These are phyloP conservation scores for Ischnura elegans DNA, from an alignment of 2,888 invertebrate genomes.

Conservation along the genomic window DNA sequence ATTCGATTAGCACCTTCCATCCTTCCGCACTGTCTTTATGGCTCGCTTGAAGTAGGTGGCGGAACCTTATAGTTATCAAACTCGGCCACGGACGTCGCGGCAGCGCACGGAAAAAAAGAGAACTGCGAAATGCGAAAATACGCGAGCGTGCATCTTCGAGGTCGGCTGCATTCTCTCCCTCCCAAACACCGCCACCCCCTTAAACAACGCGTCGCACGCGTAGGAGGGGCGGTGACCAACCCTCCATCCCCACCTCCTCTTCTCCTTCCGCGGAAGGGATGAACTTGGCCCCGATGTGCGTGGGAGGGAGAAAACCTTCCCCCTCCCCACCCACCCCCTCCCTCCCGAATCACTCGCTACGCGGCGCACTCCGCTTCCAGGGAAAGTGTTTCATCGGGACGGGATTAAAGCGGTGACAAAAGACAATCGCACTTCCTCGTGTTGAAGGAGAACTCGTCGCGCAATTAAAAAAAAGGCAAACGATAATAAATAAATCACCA, in stretches of 20 bases:
- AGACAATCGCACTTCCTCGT: not conserved
- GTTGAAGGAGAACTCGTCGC: too few species aligned
- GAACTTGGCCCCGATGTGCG: conserved; percentile 20
- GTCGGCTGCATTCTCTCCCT: not conserved
- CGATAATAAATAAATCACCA: too few species aligned
- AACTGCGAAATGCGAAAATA: too few species aligned
- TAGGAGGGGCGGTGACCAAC: not conserved
- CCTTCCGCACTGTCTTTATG: too few species aligned
- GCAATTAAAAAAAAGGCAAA: not conserved
- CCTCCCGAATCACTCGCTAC: not conserved
- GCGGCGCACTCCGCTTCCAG: not conserved
- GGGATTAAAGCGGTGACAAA: not conserved
- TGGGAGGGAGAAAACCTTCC: not conserved
- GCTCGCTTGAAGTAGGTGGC: too few species aligned
- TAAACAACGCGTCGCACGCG: not conserved
- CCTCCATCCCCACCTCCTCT: not conserved
- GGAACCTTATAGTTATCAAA: too few species aligned
- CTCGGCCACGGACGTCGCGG: too few species aligned
- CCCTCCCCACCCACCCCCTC: not conserved
- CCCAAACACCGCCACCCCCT: not conserved
- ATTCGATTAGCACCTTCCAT: too few species aligned
- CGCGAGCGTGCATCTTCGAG: not conserved
- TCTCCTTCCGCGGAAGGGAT: not conserved
- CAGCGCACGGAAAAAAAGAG: too few species aligned
- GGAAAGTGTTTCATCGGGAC: not conserved